Conservation (phyloP, 35 echinoderm and acorn worm species). For the Apostichopus parvimensis region DNA sequence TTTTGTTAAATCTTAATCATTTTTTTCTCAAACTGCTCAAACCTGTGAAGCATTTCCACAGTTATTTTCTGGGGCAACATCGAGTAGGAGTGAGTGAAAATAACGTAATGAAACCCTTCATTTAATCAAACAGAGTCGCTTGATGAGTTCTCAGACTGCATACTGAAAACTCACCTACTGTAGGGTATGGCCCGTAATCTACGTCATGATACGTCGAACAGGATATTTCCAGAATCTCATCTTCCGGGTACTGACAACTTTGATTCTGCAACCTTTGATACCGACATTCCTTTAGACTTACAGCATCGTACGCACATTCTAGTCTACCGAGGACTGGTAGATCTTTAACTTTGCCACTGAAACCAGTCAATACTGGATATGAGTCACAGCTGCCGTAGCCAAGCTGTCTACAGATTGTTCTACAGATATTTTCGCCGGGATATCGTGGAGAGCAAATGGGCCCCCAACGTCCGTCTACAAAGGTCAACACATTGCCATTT, state of each 20-base stretch:
- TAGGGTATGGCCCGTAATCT: too few relatives aligned
- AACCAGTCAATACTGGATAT: background rate
- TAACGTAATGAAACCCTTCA: too few relatives aligned
- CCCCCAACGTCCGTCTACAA: conserved; percentile 6
- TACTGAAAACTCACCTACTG: too few relatives aligned
- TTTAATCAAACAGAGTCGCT: too few relatives aligned
- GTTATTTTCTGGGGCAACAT: too few relatives aligned
- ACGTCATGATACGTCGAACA: background rate
- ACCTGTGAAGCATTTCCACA: too few relatives aligned
- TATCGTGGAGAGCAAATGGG: background rate
- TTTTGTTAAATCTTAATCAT: too few relatives aligned
- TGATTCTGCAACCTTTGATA: background rate
- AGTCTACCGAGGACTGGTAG: background rate
- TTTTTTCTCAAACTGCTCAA: too few relatives aligned
- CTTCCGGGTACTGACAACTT: background rate
- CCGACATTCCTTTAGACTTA: background rate
- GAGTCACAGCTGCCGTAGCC: background rate
- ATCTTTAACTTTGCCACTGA: background rate
- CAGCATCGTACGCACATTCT: background rate
- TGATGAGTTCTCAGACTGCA: too few relatives aligned
- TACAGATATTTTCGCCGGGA: background rate
- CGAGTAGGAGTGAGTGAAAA: too few relatives aligned
- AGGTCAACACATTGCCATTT: background rate
- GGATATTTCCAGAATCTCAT: background rate
- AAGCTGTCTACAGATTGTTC: background rate